Conservation (phyloP, 2,888 invertebrate genomes). For the Trichacis sp. region DNA sequence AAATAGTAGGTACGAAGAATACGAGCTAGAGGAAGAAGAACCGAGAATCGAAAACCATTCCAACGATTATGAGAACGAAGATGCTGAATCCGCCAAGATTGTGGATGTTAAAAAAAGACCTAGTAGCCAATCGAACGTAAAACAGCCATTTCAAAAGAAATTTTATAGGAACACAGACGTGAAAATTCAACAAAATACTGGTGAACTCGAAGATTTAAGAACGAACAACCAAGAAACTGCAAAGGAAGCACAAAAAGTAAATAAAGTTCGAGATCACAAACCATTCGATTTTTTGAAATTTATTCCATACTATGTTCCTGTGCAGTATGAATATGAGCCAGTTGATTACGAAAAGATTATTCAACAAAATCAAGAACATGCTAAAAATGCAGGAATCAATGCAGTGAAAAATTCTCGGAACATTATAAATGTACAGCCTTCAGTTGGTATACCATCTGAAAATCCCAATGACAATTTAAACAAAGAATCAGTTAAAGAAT, state of each 20-base stretch:
- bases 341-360: conserved; percentile 39
- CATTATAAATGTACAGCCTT: not conserved
- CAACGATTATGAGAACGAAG: conserved; percentile 12
- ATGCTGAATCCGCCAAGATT: conserved; percentile 28
- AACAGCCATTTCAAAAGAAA: conserved; percentile 9
- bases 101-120: conserved; percentile 21
- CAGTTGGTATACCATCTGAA: conserved; percentile 39
- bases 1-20: conserved; percentile 60
- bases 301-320: conserved; percentile 52
- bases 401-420: not conserved
- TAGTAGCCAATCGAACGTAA: conserved; percentile 3
- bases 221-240: not conserved
- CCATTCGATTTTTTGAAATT: conserved; percentile 46
- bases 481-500: conserved; percentile 51
- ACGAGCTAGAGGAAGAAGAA: conserved; percentile 36
- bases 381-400: conserved; percentile 5
- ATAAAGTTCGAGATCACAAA: conserved; percentile 9
- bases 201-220: not conserved
- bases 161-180: not conserved
- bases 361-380: not conserved
- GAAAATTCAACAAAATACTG: not conserved
- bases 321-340: conserved; percentile 51
- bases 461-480: conserved; percentile 45
- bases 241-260: not conserved
- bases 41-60: not conserved